Percentiles rank a stretch among this genome's conserved stretches.
Evolutionary conservation across 2,888 invertebrate species (phyloP).

Genomic region (Dendrolimus houi): DNA sequence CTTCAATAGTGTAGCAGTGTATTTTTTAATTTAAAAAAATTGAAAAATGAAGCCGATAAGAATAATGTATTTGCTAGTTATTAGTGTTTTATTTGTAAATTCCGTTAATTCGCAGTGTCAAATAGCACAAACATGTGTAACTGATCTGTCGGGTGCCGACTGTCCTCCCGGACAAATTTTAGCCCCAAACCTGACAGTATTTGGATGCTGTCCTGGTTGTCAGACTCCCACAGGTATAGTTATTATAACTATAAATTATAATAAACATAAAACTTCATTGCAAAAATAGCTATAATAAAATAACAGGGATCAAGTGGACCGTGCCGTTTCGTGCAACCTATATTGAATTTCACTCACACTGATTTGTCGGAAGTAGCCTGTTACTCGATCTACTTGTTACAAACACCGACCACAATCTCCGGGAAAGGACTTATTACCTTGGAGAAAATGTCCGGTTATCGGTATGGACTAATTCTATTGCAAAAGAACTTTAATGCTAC

Average conservation of each 20-base stretch:
- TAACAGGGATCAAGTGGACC: conserved; percentile 1
- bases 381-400: conserved; percentile 25
- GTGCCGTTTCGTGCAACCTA: conserved; percentile 6
- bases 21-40: background rate
- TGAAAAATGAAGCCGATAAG: conserved; percentile 2
- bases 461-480: conserved; percentile 11
- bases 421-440: conserved; percentile 39
- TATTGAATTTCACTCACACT: conserved; percentile 21
- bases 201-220: conserved; percentile 67
- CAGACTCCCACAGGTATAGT: conserved; percentile 18
- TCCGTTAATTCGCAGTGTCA: conserved; percentile 34
- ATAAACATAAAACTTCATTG: background rate
- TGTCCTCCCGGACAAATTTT: conserved; percentile 35
- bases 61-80: conserved; percentile 10
- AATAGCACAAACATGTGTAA: conserved; percentile 47
- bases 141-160: conserved; percentile 39
- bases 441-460: conserved; percentile 33
- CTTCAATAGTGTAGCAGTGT: background rate
- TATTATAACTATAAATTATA: background rate
- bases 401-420: conserved; percentile 30
- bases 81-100: conserved; percentile 15
- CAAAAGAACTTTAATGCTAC: conserved; percentile 8
- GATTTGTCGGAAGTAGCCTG: conserved; percentile 24
- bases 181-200: conserved; percentile 34
- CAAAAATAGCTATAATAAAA: background rate